phyloP scores from a whole-genome alignment of 2,888 invertebrate species.

The Trachelus tabidus region DNA sequence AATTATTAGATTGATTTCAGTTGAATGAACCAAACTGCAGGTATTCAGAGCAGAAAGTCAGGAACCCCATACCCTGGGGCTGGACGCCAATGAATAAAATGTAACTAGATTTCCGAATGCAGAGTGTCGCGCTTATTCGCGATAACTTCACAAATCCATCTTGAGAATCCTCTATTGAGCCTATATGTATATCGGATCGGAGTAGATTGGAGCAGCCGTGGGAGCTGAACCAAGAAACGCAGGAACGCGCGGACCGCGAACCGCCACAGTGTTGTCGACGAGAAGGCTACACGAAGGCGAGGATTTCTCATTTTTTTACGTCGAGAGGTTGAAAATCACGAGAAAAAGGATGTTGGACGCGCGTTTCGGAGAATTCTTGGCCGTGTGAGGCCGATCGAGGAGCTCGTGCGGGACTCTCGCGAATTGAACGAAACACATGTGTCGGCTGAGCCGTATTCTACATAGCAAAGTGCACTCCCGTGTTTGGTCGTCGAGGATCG shows the following conservation, averaged over 20 bases:
- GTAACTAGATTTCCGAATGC: neutral
- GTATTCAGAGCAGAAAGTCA: neutral
- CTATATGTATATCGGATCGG: neutral
- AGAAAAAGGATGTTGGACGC: conserved; percentile 45
- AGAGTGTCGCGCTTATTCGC: neutral
- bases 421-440: conserved; percentile 54
- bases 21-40: neutral
- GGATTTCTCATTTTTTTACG: conserved; percentile 44
- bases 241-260: conserved; percentile 51
- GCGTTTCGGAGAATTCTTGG: conserved; percentile 36
- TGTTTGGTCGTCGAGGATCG: conserved; percentile 37
- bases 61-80: neutral
- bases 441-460: conserved; percentile 45
- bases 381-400: conserved; percentile 37
- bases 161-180: neutral
- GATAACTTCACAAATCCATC: neutral
- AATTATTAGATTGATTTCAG: neutral
- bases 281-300: conserved; percentile 48
- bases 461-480: conserved; percentile 35
- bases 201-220: conserved; percentile 10
- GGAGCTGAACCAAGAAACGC: conserved; percentile 27
- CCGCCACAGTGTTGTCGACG: conserved; percentile 55
- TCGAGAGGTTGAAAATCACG: conserved; percentile 42
- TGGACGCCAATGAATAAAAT: neutral
- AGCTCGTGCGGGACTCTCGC: conserved; percentile 42